phyloP scores from a whole-genome alignment of 2,113 vertebrate species.

The Ailuropoda melanoleuca region DNA sequence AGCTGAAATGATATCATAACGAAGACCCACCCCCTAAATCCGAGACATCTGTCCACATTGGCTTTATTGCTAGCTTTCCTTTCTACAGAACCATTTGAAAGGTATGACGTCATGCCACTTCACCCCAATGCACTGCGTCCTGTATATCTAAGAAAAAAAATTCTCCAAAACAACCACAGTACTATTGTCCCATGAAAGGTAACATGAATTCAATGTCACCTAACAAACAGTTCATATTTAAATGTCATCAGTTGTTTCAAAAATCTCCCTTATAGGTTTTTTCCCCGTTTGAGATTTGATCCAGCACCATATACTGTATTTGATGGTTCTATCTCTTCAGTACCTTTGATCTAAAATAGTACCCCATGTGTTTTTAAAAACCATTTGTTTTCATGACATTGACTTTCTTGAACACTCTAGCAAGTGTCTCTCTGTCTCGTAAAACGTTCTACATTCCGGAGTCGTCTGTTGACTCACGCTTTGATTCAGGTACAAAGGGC shows the following conservation, averaged over 20 bases:
- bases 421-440: not conserved
- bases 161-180: not conserved
- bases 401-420: not conserved
- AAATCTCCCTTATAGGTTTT: not conserved
- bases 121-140: not conserved
- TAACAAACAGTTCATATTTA: not conserved
- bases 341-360: not conserved
- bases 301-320: not conserved
- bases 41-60: not conserved
- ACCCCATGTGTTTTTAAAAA: not conserved
- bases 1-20: not conserved
- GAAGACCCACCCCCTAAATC: not conserved
- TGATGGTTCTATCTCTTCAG: not conserved
- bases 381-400: not conserved
- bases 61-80: not conserved
- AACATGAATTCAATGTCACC: not conserved
- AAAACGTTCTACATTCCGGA: not conserved
- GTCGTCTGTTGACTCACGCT: not conserved
- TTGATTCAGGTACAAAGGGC: not conserved
- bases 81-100: not conserved
- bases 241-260: not conserved
- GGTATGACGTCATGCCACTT: not conserved
- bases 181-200: not conserved
- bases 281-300: not conserved
- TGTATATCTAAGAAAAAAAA: not conserved